These are phyloP conservation scores for Pantherophis guttatus DNA, from an alignment of 2,113 vertebrate species.

Conservation along the genomic window DNA sequence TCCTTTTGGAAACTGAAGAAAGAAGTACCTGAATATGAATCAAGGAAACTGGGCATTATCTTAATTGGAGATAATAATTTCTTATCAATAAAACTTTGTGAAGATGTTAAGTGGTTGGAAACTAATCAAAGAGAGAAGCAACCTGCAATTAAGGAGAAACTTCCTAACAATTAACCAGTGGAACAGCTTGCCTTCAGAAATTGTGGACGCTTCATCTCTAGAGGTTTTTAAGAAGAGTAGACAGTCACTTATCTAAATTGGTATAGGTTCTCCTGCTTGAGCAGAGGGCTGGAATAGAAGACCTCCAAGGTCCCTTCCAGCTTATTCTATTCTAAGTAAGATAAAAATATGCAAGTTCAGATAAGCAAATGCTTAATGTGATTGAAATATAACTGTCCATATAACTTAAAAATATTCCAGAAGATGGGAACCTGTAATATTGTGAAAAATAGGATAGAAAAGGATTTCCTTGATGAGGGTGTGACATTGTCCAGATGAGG, in stretches of 20 bases:
- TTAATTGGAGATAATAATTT: not conserved
- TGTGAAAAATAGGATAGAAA: not conserved
- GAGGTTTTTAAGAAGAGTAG: too few relatives aligned
- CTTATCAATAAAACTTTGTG: not conserved
- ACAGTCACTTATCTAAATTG: too few relatives aligned
- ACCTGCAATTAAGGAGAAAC: too few relatives aligned
- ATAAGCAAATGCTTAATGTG: not conserved
- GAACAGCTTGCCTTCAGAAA: too few relatives aligned
- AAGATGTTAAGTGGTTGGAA: not conserved
- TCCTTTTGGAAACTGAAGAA: not conserved
- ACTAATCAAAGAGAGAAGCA: too few relatives aligned
- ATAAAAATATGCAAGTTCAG: not conserved
- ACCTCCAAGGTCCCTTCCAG: too few relatives aligned
- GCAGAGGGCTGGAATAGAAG: too few relatives aligned
- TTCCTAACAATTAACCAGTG: too few relatives aligned
- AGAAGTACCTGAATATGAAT: not conserved
- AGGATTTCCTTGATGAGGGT: too few relatives aligned
- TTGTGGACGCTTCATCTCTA: too few relatives aligned
- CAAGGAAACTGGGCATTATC: not conserved
- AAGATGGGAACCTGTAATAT: not conserved
- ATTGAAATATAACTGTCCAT: not conserved
- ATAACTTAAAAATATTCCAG: not conserved
- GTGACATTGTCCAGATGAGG: too few relatives aligned
- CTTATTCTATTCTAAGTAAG: not conserved
- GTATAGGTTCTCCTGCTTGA: too few relatives aligned